Base-by-base conservation (phyloP, 1,140 invertebrate species). In the Saccostrea cuccullata region DNA sequence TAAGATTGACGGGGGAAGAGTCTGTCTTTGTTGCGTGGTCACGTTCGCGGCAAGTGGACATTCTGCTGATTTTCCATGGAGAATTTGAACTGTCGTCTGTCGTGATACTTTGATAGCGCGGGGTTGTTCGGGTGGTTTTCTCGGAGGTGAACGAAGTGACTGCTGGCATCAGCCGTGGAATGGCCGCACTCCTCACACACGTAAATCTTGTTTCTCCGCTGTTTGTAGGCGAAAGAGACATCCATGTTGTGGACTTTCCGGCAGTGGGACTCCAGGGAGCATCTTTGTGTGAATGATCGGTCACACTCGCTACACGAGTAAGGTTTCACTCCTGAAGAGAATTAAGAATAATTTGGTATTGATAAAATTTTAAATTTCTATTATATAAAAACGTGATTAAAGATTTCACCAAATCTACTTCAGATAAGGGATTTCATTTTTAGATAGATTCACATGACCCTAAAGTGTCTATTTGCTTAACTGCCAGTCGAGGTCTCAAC, bases 171-270 rank as follows among this genome's bases (percentile, higher is more conserved):
- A 89, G 97, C 97, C 20, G 98, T 99, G 17, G 98, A 99, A 95
- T 99, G 98, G 47, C 99, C 99, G 94, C 99, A 99, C 94, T 99
- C 99, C 95, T 99, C 99, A 95, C 99, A 99, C 12, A 99, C 99
- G 95, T 99, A 99, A 36, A 96, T 93, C 86, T 99, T 99, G 94
- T 97, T 98, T 89, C 99, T 96, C 86, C 99, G 96, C 95, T 99
- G 98, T 95, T 99, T 99, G 96, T 99, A 99, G 0, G 98, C 98
- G 94, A 99, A 99, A 88, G 97, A 97, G 95, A 99, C 98, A 92
- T 98, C 97, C 47, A 99, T 97, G 64, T 98, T 98, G 94, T 99
- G 99, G 17, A 99, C 98, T 96, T 99, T 99, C 86, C 99, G 96
- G 93, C 98, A 98, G 94, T 99, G 99, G 55, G 98, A 99, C 95